These are phyloP conservation scores for fruit fly (Drosophila melanogaster) DNA, from an alignment of 1,140 invertebrate species.

Conservation along the genomic window Release_6_plus_ISO1_MT NT_033779.5:1724001-1724500, in stretches of 20 bases:
- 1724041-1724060: neutral
- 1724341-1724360: neutral
- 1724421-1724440: neutral
- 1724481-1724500: neutral
- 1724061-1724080: constrained; percentile 35
- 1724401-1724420: neutral
- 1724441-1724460: neutral
- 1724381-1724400: neutral
- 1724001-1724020: constrained; percentile 9
- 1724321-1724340: neutral
- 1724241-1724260: constrained; percentile 11
- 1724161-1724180: constrained; percentile 41
- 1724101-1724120: constrained; percentile 11
- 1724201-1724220: constrained; percentile 26
- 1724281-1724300: constrained; percentile 2
- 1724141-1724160: neutral
- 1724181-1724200: constrained; percentile 58
- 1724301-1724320: constrained; percentile 4
- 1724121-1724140: constrained; percentile 3
- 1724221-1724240: constrained; percentile 4
- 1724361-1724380: neutral
- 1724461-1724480: no score
- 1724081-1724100: constrained; percentile 26
- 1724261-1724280: constrained; percentile 5
- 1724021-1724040: constrained; percentile 42